A percentile compares a stretch with the other conserved stretches of the same genome.
phyloP scores from a whole-genome alignment of 1,140 invertebrate genomes.

The Neomicropteryx cornuta region DNA sequence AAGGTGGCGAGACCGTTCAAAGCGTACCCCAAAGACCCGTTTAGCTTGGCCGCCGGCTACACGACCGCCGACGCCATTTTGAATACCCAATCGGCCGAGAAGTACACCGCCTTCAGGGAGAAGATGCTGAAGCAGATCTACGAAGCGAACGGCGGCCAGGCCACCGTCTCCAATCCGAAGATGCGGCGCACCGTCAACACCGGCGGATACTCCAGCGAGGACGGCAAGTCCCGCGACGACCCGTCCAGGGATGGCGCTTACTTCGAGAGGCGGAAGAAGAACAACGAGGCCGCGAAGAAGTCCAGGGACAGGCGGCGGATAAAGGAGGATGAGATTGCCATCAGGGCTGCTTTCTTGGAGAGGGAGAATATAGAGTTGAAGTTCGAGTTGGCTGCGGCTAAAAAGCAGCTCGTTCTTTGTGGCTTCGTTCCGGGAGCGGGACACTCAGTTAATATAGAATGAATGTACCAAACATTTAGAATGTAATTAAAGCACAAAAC shows the following conservation, averaged over 20 bases:
- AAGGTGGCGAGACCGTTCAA: constrained; percentile 53
- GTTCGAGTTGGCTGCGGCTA: constrained; percentile 45
- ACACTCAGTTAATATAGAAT: too few species aligned
- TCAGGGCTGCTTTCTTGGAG: constrained; percentile 77
- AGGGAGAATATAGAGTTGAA: constrained; percentile 62
- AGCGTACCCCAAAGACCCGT: constrained; percentile 57
- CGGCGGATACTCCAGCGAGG: constrained; percentile 16
- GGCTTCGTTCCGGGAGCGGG: neutral
- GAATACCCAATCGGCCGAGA: constrained; percentile 42
- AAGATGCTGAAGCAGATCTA: constrained; percentile 53
- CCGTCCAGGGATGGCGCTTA: constrained; percentile 69
- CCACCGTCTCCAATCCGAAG: constrained; percentile 48
- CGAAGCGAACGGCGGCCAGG: constrained; percentile 40
- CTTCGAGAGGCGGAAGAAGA: constrained; percentile 78
- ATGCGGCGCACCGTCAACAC: constrained; percentile 45
- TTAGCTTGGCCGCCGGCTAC: constrained; percentile 41
- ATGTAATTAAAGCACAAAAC: too few species aligned
- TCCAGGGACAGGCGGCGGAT: constrained; percentile 79
- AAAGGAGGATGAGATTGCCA: constrained; percentile 88
- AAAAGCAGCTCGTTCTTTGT: constrained; percentile 22
- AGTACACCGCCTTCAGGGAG: constrained; percentile 54
- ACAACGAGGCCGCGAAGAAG: constrained; percentile 92
- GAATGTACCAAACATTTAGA: too few species aligned
- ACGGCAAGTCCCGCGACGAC: constrained; percentile 24
- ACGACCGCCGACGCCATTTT: constrained; percentile 32